Percentiles rank a stretch among this genome's conserved stretches.
Conservation (phyloP, 1,140 invertebrate genomes). For the Bombyx mori region DNA sequence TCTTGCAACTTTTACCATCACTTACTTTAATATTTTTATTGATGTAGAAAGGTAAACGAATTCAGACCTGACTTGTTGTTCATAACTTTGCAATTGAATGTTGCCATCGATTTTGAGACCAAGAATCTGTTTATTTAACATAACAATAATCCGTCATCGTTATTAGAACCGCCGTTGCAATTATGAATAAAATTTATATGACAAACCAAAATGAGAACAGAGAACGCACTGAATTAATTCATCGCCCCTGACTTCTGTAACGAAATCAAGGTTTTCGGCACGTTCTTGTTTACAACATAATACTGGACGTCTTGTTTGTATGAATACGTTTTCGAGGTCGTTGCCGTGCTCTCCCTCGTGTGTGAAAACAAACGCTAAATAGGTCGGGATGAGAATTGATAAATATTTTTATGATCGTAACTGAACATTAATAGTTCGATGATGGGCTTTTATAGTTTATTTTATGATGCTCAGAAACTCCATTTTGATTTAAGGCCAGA, state of each 20-base stretch:
- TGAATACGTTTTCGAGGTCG: constrained; percentile 39
- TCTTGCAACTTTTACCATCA: too few relatives aligned
- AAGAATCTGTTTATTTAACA: neutral
- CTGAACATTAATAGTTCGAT: too few relatives aligned
- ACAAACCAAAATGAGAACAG: constrained; percentile 1
- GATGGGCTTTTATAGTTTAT: too few relatives aligned
- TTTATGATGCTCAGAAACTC: too few relatives aligned
- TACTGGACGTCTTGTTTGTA: constrained; percentile 19
- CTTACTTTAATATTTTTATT: too few relatives aligned
- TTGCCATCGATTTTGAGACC: too few relatives aligned
- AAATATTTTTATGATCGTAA: neutral
- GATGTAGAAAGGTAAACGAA: too few relatives aligned
- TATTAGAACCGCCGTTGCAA: neutral
- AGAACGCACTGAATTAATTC: too few relatives aligned
- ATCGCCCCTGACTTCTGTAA: constrained; percentile 19
- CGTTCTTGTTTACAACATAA: constrained; percentile 25
- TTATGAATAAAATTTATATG: neutral
- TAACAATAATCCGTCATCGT: neutral
- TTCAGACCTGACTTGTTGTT: too few relatives aligned
- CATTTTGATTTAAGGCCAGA: too few relatives aligned
- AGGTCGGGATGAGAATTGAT: constrained; percentile 15
- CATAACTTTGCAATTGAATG: too few relatives aligned
- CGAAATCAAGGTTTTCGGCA: constrained; percentile 29
- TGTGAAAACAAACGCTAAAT: constrained; percentile 18
- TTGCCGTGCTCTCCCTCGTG: constrained; percentile 19